Conservation (phyloP, 2,113 vertebrate species). For the Phyllopteryx taeniolatus region DNA sequence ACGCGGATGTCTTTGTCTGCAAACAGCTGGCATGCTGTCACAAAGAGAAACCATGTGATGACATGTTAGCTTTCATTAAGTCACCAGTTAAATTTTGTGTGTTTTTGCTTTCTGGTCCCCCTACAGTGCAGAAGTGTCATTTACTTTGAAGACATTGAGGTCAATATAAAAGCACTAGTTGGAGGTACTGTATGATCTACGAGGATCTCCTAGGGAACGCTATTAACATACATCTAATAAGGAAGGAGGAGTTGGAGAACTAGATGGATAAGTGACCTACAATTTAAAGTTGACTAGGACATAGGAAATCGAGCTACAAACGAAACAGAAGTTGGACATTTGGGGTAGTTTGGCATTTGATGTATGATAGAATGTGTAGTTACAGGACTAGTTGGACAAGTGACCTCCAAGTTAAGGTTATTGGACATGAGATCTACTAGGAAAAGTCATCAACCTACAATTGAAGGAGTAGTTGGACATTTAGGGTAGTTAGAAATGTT, state of each 20-base stretch:
- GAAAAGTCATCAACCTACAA: too few relatives aligned
- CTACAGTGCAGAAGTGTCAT: not conserved
- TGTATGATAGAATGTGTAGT: too few relatives aligned
- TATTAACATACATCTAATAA: too few relatives aligned
- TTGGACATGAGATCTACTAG: not conserved
- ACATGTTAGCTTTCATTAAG: conserved; percentile 1
- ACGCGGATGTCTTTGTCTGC: conserved; percentile 78
- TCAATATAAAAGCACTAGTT: not conserved
- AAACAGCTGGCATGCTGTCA: conserved; percentile 81
- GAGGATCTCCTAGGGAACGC: too few relatives aligned
- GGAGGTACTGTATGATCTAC: too few relatives aligned
- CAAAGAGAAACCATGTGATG: not conserved
- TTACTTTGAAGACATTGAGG: not conserved
- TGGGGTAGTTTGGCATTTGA: too few relatives aligned
- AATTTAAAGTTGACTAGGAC: not conserved
- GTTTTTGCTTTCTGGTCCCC: not conserved
- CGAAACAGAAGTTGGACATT: too few relatives aligned
- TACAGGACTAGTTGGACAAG: not conserved
- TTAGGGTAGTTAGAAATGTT: not conserved
- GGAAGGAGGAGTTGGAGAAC: too few relatives aligned
- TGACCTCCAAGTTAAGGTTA: not conserved
- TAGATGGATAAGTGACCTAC: not conserved
- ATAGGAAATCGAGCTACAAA: too few relatives aligned
- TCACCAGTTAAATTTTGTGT: not conserved
- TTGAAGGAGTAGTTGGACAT: not conserved